Conservation (phyloP, 1,140 invertebrate genomes). For the Trachymyrmex septentrionalis region DNA sequence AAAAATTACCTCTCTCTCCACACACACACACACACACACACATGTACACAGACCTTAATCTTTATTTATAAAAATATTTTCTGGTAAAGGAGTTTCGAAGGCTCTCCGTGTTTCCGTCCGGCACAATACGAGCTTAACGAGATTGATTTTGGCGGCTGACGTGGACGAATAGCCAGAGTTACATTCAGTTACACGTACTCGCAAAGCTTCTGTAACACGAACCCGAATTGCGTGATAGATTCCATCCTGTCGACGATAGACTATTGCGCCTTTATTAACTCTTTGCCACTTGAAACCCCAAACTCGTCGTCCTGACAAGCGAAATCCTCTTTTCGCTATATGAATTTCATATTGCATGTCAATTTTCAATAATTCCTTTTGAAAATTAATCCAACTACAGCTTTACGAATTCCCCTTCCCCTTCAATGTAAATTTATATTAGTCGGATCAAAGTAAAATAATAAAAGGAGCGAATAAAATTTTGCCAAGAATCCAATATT, state of each 20-base stretch:
- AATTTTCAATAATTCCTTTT: background rate
- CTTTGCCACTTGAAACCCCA: conserved; percentile 13
- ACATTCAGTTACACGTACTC: conserved; percentile 55
- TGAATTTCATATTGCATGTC: conserved; percentile 1
- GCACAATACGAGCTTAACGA: conserved; percentile 58
- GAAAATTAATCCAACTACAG: background rate
- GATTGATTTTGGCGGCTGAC: conserved; percentile 60
- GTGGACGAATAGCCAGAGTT: conserved; percentile 54
- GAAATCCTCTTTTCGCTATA: conserved; percentile 7
- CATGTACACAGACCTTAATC: background rate
- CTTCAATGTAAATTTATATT: background rate
- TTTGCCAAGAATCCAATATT: background rate
- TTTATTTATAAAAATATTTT: conserved; percentile 47
- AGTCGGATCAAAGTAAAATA: background rate
- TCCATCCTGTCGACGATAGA: conserved; percentile 54
- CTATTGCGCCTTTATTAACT: conserved; percentile 57
- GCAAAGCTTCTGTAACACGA: conserved; percentile 42
- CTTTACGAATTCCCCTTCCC: background rate
- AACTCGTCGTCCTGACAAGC: conserved; percentile 13
- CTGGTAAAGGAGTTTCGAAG: conserved; percentile 17
- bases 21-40: too few species aligned
- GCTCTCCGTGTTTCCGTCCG: conserved; percentile 16
- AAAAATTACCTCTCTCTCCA: background rate
- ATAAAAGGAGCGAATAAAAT: background rate
- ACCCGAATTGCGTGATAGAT: conserved; percentile 60